Percentiles rank a stretch among this genome's conserved stretches.
phyloP scores from a whole-genome alignment of 2,113 vertebrate genomes.

The Poeciliopsis occidentalis region DNA sequence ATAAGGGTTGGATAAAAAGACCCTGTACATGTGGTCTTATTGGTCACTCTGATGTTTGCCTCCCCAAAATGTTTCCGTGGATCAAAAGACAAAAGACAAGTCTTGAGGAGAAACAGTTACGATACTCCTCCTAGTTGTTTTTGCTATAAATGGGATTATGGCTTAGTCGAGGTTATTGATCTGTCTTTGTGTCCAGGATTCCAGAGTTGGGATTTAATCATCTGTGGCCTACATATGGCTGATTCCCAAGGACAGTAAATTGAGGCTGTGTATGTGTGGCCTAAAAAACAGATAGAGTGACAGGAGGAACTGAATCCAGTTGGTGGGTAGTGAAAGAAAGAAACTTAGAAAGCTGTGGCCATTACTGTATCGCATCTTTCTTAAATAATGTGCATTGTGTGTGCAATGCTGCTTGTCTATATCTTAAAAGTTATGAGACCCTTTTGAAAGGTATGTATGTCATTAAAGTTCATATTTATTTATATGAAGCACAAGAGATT shows the following conservation, averaged over 20 bases:
- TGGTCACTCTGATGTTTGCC: constrained; percentile 6
- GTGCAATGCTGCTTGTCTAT: background rate
- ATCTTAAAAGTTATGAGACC: too few relatives aligned
- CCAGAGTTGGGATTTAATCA: constrained; percentile 15
- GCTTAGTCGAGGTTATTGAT: constrained; percentile 75
- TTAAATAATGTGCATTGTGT: background rate
- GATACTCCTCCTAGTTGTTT: constrained; percentile 27
- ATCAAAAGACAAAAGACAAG: constrained; percentile 30
- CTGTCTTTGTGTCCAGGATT: constrained; percentile 44
- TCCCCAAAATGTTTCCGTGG: constrained; percentile 9
- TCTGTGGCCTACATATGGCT: constrained; percentile 61
- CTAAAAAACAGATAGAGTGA: constrained; percentile 19
- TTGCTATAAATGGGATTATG: constrained; percentile 58
- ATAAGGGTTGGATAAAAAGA: background rate
- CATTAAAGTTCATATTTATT: background rate
- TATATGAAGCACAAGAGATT: background rate
- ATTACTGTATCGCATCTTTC: background rate
- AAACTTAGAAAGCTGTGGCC: constrained; percentile 48
- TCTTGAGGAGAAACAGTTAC: constrained; percentile 43
- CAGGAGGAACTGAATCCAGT: background rate
- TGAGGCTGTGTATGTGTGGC: constrained; percentile 5
- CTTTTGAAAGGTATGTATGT: background rate
- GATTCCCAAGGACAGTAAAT: constrained; percentile 60
- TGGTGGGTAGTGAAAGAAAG: background rate
- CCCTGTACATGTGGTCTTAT: background rate